Evolutionary conservation across 2,888 invertebrate genomes (phyloP).

Genomic region (Sinhomidia bicolor): DNA sequence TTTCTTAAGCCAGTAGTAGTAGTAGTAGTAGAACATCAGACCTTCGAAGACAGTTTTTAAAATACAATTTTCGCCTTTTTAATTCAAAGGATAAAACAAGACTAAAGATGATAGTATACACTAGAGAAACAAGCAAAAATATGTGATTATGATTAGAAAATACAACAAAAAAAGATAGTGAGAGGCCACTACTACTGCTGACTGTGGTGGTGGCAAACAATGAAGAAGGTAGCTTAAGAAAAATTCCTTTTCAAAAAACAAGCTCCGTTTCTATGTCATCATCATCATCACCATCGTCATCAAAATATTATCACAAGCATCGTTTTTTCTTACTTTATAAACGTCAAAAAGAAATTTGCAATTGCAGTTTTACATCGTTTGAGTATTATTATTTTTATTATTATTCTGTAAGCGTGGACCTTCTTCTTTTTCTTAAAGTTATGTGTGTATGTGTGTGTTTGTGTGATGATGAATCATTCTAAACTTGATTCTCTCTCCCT

Average conservation of each 20-base stretch:
- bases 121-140: not conserved
- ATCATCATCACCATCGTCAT: conserved; percentile 12
- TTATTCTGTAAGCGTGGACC: conserved; percentile 41
- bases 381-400: conserved; percentile 10
- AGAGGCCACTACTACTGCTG: too few relatives aligned
- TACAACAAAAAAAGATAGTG: not conserved
- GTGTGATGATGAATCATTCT: not conserved
- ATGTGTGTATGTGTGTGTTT: not conserved
- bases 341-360: conserved; percentile 33
- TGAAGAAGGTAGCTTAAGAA: not conserved
- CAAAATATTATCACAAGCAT: not conserved
- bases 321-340: not conserved
- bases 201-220: not conserved
- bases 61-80: not conserved
- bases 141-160: not conserved
- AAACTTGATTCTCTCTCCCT: conserved; percentile 15
- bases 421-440: not conserved
- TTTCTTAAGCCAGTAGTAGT: too few relatives aligned
- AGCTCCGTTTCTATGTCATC: conserved; percentile 47
- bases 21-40: too few relatives aligned
- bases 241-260: conserved; percentile 33
- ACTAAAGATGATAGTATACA: not conserved
- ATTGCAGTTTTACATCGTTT: conserved; percentile 30
- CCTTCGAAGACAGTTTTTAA: too few relatives aligned
- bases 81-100: not conserved